Evolutionary conservation across 2,797 vertebrate species (phyloP), one percentile per base, ranked within the genome.

Genomic region (Onychomys arenicola): DNA sequence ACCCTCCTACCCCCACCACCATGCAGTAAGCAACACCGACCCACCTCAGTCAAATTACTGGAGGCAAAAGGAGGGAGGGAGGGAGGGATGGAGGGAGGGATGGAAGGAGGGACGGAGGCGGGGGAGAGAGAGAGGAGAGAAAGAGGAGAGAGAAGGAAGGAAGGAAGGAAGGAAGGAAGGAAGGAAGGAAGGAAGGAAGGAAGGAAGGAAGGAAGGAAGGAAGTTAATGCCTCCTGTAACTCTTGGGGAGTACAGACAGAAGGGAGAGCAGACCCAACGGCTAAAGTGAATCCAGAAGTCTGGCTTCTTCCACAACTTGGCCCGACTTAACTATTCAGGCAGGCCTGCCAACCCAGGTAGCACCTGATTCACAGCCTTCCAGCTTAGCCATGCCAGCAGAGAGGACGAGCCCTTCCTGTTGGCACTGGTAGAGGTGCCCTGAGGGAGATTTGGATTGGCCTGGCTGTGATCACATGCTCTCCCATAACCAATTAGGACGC

Each of bases 21-120:
- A 27, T 27, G 10, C 32, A 73, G 34, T 69, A 89, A 92, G 43
- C 43, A 94, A 57, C 32, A 34, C 69, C 55, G 63, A 55, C 75
- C n/a, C 91, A 55, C 75, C n/a, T 91, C 75, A 63, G 52, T 93
- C 86, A 93, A 93, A 95, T 83, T 19, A 94, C 76, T 76, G 65
- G 63, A 89, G 61, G 80, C 43, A 32, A 86, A 29, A 59, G 57
- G 21, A 7, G 19, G 4, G 13, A 25, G 34, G 59, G 1, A 76
- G 43, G 4, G 21, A 21, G 27, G 12, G 25, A 6, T 2, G 17
- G 12, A n/a, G 11, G 59, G 1, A 76, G 34, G 7, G 34, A 29
- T 8, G 16, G n/a, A 57, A 1, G 13, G 13, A n/a, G 13, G 10
- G 10, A 25, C 0, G 21, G 11, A 27, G 6, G 23, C 11, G 2